Evolutionary conservation across 2,797 vertebrate genomes (phyloP).

Genomic region (Clarias laeviceps): DNA sequence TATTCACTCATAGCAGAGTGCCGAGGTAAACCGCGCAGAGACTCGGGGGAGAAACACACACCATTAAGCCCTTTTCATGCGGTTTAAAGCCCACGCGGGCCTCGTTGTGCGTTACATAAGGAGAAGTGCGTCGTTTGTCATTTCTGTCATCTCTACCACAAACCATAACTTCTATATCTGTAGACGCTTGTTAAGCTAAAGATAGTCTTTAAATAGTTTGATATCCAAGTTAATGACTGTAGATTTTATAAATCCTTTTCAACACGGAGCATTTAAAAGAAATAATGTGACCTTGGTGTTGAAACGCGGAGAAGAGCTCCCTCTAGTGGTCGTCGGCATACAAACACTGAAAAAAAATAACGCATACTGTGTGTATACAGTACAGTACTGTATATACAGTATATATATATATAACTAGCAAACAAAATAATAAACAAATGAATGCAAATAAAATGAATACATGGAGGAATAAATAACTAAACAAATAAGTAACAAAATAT

Average conservation of each 20-base stretch:
- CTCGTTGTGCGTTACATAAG: background rate
- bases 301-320: background rate
- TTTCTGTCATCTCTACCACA: conserved; percentile 1
- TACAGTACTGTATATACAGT: too few species aligned
- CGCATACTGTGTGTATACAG: too few species aligned
- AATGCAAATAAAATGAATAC: too few species aligned
- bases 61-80: conserved; percentile 24
- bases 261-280: background rate
- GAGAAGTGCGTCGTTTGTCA: too few species aligned
- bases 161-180: conserved; percentile 9
- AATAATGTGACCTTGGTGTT: background rate
- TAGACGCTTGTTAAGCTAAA: background rate
- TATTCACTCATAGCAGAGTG: conserved; percentile 36
- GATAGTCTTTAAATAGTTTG: background rate
- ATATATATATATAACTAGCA: too few species aligned
- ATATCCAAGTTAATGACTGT: background rate
- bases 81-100: conserved; percentile 26
- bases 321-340: conserved; percentile 20
- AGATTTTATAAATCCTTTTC: background rate
- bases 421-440: background rate
- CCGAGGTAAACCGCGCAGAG: background rate
- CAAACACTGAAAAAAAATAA: background rate
- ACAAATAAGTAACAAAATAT: background rate
- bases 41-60: background rate
- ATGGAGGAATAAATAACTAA: background rate